A percentile compares a stretch with the other conserved stretches of the same genome.
Evolutionary conservation across 64 coral and sea anemone genomes (phyloP).

Genomic region (Porites lutea): DNA sequence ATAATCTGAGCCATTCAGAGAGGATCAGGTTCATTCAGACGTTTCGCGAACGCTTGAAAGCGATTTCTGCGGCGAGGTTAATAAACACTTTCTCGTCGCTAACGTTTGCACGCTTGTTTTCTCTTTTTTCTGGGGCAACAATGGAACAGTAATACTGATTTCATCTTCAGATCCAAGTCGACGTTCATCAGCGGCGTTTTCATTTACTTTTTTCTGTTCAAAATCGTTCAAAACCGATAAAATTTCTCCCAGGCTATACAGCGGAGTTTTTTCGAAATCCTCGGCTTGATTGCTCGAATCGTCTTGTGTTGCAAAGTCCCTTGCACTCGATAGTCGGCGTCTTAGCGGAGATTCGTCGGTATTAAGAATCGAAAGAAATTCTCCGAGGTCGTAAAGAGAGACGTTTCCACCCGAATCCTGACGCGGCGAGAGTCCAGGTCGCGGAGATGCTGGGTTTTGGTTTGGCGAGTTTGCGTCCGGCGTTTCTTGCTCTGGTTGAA

Average conservation of each 20-base stretch:
- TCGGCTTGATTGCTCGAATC: conserved; percentile 15
- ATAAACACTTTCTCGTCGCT: conserved; percentile 14
- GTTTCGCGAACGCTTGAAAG: conserved; percentile 75
- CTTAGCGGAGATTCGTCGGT: conserved; percentile 82
- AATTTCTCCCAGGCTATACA: conserved; percentile 84
- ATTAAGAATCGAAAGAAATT: conserved; percentile 78
- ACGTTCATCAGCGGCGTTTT: background rate
- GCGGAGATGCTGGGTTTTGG: background rate
- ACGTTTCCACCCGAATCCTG: conserved; percentile 76
- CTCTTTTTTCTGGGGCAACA: conserved; percentile 39
- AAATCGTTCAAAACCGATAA: conserved; percentile 82
- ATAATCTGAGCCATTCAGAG: background rate
- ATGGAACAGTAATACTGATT: conserved; percentile 79
- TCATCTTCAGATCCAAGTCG: conserved; percentile 32
- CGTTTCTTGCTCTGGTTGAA: background rate
- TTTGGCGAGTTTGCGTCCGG: background rate
- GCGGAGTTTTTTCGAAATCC: conserved; percentile 29
- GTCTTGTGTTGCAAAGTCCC: background rate
- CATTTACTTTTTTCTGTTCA: conserved; percentile 21
- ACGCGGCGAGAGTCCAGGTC: conserved; percentile 57
- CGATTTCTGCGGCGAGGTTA: background rate
- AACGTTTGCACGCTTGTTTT: conserved; percentile 22
- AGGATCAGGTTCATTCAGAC: conserved; percentile 42
- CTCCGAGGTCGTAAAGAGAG: conserved; percentile 78
- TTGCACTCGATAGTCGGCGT: conserved; percentile 69